Percentiles rank a stretch among this genome's conserved stretches.
These are phyloP conservation scores for Miltochrista miniata DNA, from an alignment of 2,888 invertebrate genomes.

Conservation along the genomic window DNA sequence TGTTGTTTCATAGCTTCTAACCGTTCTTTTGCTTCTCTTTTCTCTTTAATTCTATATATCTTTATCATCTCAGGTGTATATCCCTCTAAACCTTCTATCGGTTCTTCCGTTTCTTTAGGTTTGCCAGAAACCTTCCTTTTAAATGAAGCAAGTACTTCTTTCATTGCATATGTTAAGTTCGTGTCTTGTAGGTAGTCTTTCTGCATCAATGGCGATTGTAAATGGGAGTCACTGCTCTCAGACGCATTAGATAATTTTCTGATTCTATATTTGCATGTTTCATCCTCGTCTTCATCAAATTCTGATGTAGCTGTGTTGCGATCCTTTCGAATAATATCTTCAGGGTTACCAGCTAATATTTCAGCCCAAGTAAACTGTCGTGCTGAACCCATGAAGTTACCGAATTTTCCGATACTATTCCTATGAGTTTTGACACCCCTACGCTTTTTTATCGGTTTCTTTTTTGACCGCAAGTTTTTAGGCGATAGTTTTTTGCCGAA, in stretches of 20 bases:
- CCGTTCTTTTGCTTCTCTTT: conserved; percentile 69
- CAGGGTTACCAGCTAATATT: conserved; percentile 86
- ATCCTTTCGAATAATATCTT: conserved; percentile 83
- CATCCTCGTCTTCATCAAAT: conserved; percentile 54
- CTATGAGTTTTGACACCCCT: conserved; percentile 70
- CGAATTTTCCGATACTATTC: conserved; percentile 78
- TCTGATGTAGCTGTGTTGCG: conserved; percentile 50
- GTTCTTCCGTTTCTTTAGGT: conserved; percentile 56
- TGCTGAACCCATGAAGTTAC: conserved; percentile 79
- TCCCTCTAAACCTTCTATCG: conserved; percentile 51
- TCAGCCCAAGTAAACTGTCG: conserved; percentile 87
- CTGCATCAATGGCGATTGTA: conserved; percentile 64
- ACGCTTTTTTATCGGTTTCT: conserved; percentile 74
- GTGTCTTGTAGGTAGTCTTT: conserved; percentile 75
- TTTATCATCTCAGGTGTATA: conserved; percentile 84
- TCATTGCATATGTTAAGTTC: conserved; percentile 89
- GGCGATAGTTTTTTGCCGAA: conserved; percentile 82
- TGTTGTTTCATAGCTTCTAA: conserved; percentile 54
- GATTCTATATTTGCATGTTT: conserved; percentile 73
- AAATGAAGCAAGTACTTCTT: conserved; percentile 85
- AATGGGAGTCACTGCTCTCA: conserved; percentile 60
- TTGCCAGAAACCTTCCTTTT: conserved; percentile 78
- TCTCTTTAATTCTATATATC: conserved; percentile 74
- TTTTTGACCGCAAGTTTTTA: conserved; percentile 85
- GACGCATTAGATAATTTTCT: conserved; percentile 72